Evolutionary conservation across 2,797 vertebrate species (phyloP), one percentile per base, ranked within the genome.

Genomic region (Scleropages formosus): DNA sequence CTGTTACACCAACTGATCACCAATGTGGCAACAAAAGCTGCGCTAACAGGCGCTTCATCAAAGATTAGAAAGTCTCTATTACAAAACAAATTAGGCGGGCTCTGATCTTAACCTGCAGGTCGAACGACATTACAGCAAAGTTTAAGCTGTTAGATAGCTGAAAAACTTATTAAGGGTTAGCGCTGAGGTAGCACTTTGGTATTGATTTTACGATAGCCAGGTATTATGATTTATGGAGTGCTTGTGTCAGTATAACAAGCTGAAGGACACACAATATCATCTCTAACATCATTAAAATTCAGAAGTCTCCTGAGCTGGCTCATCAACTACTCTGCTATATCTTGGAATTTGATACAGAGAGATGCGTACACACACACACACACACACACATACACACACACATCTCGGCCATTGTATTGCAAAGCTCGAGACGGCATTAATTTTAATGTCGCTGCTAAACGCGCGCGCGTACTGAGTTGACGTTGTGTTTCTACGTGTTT

Each of bases 221-320:
- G 95, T 99, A 99, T 99, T 97, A 98, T 99, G 97, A 99, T 99
- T 99, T 98, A 99, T 99, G 96, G 97, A 98, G 96, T 95, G 95
- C 94, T 94, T 89, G 95, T 98, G 96, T 98, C 97, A 98, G 95
- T 98, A 95, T 97, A 98, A 98, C 97, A 98, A 98, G 96, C 97
- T 99, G 97, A 99, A 99, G 97, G 97, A 98, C 97, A 99, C 96
- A 96, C 97, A 98, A 97, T 98, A 99, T 98, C 97, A 99, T 98
- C 96, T 98, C 94, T 93, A 95, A 95, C 96, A 97, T 99, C 97
- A 99, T 99, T 99, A 99, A 98, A 99, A 99, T 98, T 98, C 97
- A 98, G 95, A 96, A 95, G 94, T 94, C 94, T 96, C 95, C 91
- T 95, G 94, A 96, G 96, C 94, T 93, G 94, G 94, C 95, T 97